Base-by-base conservation (phyloP, 2,797 vertebrate species). In the Gymnoscopelus braueri region DNA sequence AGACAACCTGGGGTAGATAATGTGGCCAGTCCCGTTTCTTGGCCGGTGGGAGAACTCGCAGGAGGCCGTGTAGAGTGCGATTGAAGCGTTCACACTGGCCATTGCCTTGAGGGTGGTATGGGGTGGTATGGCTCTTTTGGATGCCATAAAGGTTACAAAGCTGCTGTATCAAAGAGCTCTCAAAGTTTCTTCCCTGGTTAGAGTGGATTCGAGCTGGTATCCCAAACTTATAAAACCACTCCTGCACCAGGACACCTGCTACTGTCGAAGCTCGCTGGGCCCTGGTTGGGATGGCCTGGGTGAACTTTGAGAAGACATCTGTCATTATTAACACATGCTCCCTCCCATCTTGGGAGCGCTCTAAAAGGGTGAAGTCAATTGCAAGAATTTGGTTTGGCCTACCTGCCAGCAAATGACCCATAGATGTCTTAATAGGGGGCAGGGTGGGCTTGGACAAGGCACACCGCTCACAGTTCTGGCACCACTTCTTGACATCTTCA, bases 261-360 rank as follows among this genome's bases (percentile, higher is more conserved):
- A 51, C 51, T 14, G 51, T 73, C 1, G 29, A 12, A 3, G 64
- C 64, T 12, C 12, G 13, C 50, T 61, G 57, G 19, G 61, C 71
- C 9, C n/a, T 5, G 53, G 71, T 67, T 3, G 64, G 58, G 5
- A 67, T 24, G 2, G 51, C 71, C 39, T 67, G 50, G 8, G 64
- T 57, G 4, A 62, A 73, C 9, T 72, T 66, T 0, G 70, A 66
- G 14, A 72, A 66, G 1, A 60, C 63, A 39, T 73, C 57, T 2
- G 49, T 66, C 49, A 73, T 55, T 0, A 67, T 11, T 5, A 53
- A 24, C 47, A 4, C 5, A 48, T 19, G 19, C 19, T 19, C 19
- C 19, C 19, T 24, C 19, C 60, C 51, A 49, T 70, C 60, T 12
- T 8, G 14, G 2, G 54, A 7, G 3, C 24, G 47, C 10, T 65